Evolutionary conservation across 2,797 vertebrate genomes (phyloP).

Genomic region (Bufotes viridis): DNA sequence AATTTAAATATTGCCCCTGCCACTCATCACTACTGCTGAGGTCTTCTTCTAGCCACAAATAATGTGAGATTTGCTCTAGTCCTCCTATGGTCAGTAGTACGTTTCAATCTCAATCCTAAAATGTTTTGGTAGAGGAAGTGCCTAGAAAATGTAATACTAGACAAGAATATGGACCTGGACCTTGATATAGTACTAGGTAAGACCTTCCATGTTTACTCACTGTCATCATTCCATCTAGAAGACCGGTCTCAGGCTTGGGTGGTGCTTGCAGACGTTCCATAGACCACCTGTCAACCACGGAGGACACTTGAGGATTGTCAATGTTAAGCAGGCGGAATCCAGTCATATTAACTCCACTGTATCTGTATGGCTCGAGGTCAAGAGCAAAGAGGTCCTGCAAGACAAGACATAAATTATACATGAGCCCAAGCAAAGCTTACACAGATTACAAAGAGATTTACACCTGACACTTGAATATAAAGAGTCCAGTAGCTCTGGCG

Average conservation of each 20-base stretch:
- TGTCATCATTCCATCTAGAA: conserved; percentile 93
- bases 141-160: not conserved
- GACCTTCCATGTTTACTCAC: conserved; percentile 74
- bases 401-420: not conserved
- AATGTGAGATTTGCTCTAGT: too few relatives aligned
- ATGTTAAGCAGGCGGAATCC: conserved; percentile 94
- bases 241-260: conserved; percentile 85
- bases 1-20: too few relatives aligned
- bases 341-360: conserved; percentile 97
- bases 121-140: not conserved
- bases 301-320: conserved; percentile 84
- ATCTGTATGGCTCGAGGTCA: conserved; percentile 94
- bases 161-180: not conserved
- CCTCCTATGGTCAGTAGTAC: too few relatives aligned
- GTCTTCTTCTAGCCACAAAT: too few relatives aligned
- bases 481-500: not conserved
- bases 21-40: too few relatives aligned
- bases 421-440: not conserved
- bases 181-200: not conserved
- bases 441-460: not conserved
- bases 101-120: too few relatives aligned
- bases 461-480: not conserved
- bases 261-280: conserved; percentile 92
- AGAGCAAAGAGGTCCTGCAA: conserved; percentile 91
- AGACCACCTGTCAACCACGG: conserved; percentile 93